Evolutionary conservation across 2,888 invertebrate species (phyloP), one percentile per base, ranked within the genome.

Genomic region (Acanthococcus lagerstroemiae): DNA sequence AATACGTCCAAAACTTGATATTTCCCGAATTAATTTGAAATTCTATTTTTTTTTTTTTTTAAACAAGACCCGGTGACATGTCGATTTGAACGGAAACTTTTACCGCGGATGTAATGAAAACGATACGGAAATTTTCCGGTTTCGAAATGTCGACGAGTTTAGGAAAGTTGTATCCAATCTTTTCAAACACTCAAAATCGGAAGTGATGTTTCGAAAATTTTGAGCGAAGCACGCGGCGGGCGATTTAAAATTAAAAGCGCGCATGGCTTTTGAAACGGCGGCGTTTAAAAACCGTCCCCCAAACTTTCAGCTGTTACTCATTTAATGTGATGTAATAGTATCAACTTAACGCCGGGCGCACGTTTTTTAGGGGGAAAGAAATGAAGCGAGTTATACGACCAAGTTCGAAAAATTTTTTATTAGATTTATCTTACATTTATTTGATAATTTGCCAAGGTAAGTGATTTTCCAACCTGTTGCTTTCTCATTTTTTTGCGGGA

Each of bases 401-500:
- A 17, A 30, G 52, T 52, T 54, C 63, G 54, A 63, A 63, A 63
- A 63, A 63, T 54, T 63, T 63, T 52, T 54, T 63, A 37, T 30
- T 63, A 27, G 63, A 50, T 37, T 54, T 63, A n/a, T 63, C 63
- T n/a, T 52, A 63, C 37, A 63, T 63, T 52, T 63, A 63, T 63
- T 54, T 63, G 54, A 52, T 50, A 24, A 63, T 63, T 54, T 44
- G 63, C 24, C 27, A 63, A 54, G 63, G 63, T 63, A 63, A 52
- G 22, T 54, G 1, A 19, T 27, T 52, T 27, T 22, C n/a, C 30
- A 15, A 37, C 37, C 37, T 37, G 37, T 37, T 37, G 37, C 37
- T 15, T 37, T 9, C 37, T 37, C 22, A 45, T 46, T 6, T 58
- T n/a, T 25, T 27, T 55, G 6, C 7, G 4, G 2, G 17, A 19